These are phyloP conservation scores for Rotaria macrura DNA, from an alignment of 2,888 invertebrate species.

Conservation along the genomic window DNA sequence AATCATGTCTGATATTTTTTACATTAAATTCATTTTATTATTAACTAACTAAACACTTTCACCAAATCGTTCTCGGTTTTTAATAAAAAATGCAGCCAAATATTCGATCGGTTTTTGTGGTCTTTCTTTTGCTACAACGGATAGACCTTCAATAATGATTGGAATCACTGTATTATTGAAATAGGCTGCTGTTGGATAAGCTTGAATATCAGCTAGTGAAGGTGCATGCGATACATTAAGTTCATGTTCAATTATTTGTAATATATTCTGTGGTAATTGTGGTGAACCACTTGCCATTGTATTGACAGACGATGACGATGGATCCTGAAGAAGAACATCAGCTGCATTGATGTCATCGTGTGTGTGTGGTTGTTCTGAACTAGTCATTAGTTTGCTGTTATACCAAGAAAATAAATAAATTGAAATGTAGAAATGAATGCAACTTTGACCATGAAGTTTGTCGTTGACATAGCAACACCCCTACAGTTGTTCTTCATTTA, in stretches of 20 bases:
- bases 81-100: neutral
- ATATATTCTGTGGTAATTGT: neutral
- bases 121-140: neutral
- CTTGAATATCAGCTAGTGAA: neutral
- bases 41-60: neutral
- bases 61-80: neutral
- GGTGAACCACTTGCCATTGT: neutral
- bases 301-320: neutral
- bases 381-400: neutral
- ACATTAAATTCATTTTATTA: too few relatives aligned
- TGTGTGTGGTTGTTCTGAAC: neutral
- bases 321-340: neutral
- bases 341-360: neutral
- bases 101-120: neutral
- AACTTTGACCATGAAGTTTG: neutral
- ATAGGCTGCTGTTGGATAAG: neutral
- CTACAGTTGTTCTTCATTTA: neutral
- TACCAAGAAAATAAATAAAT: neutral
- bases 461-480: neutral
- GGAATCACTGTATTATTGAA: neutral
- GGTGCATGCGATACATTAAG: neutral
- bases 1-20: too few relatives aligned
- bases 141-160: slow-evolving; percentile 1
- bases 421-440: neutral
- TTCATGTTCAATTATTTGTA: neutral